Evolutionary conservation across 1,140 invertebrate species (phyloP).

Genomic region (Macrocentrus cingulum): DNA sequence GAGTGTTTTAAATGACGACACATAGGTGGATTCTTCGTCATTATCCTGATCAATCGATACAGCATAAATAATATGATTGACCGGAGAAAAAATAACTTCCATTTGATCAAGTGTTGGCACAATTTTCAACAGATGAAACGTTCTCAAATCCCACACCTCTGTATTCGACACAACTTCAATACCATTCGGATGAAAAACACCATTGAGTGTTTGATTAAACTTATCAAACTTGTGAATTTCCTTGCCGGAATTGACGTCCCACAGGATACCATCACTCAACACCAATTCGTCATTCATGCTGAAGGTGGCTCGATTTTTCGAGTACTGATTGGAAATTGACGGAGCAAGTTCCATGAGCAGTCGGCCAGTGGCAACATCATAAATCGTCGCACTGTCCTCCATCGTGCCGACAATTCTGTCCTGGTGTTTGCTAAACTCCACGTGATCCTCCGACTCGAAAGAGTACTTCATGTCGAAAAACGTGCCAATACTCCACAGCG

Average conservation of each 20-base stretch:
- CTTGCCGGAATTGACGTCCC: constrained; percentile 86
- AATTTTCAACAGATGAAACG: constrained; percentile 90
- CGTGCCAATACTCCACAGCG: constrained; percentile 78
- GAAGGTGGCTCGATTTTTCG: constrained; percentile 91
- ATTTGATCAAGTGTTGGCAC: constrained; percentile 91
- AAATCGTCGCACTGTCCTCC: constrained; percentile 77
- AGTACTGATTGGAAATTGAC: constrained; percentile 87
- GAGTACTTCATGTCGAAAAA: constrained; percentile 73
- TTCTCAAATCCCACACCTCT: constrained; percentile 94
- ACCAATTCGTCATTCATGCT: constrained; percentile 92
- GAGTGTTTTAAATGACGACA: constrained; percentile 90
- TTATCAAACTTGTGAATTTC: constrained; percentile 98
- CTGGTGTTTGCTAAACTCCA: constrained; percentile 90
- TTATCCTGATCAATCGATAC: constrained; percentile 66
- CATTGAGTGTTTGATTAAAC: constrained; percentile 90
- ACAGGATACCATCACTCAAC: constrained; percentile 90
- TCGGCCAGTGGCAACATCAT: constrained; percentile 83
- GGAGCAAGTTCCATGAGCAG: constrained; percentile 75
- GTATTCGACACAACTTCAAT: constrained; percentile 89
- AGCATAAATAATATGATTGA: constrained; percentile 69
- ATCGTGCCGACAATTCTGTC: constrained; percentile 85
- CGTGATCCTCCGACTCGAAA: constrained; percentile 83
- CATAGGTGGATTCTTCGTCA: constrained; percentile 69
- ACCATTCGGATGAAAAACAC: constrained; percentile 96
- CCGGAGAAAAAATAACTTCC: constrained; percentile 71